These are phyloP conservation scores for Hedychridium roseum DNA, from an alignment of 2,888 invertebrate species.

Conservation along the genomic window DNA sequence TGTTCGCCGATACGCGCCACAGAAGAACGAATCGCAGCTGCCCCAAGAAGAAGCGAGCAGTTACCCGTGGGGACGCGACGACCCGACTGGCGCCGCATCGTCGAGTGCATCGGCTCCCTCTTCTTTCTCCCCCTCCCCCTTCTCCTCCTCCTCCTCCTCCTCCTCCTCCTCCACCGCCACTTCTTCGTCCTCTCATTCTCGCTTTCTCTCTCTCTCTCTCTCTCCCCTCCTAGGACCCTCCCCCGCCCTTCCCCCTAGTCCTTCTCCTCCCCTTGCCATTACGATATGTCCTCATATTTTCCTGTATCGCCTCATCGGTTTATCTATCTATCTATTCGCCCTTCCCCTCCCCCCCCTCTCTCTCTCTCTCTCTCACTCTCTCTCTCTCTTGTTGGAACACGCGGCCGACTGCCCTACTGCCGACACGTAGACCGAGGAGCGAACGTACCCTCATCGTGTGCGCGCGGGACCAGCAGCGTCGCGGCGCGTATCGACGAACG, in stretches of 20 bases:
- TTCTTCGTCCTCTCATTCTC: no score
- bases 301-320: neutral
- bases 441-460: neutral
- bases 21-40: slow-evolving; percentile 18
- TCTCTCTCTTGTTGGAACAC: no score
- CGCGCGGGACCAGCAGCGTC: slow-evolving; percentile 5
- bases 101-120: slow-evolving; percentile 43
- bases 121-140: slow-evolving; percentile 8
- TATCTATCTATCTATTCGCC: neutral
- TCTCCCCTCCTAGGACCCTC: no score
- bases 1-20: slow-evolving; percentile 33
- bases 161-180: no score
- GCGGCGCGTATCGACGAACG: slow-evolving; percentile 19
- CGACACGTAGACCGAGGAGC: neutral
- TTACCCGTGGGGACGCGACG: slow-evolving; percentile 32
- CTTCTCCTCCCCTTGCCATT: no score
- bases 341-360: neutral
- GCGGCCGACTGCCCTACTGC: slow-evolving; percentile 7
- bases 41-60: slow-evolving; percentile 8
- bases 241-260: slow-evolving; percentile 7
- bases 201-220: no score
- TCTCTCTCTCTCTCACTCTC: no score
- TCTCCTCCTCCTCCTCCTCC: neutral
- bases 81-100: slow-evolving; percentile 47
- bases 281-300: no score